Percentiles rank a stretch among this genome's conserved stretches.
phyloP scores from a whole-genome alignment of 2,888 invertebrate genomes.

The Alitta virens region DNA sequence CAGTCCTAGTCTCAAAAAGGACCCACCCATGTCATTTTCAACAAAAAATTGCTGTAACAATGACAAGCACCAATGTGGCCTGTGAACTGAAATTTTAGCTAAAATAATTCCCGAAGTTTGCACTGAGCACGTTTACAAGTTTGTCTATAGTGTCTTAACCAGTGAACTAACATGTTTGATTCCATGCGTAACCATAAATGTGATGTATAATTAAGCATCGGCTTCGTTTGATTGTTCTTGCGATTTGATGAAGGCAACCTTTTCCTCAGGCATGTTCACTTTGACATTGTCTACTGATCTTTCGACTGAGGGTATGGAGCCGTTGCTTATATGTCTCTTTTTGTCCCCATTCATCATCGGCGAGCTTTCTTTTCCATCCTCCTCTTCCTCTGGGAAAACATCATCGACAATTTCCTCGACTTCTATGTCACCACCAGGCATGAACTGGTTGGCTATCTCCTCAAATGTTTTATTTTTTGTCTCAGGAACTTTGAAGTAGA shows the following conservation, averaged over 20 bases:
- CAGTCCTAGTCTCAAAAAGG: too few relatives aligned
- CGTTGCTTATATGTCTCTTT: not conserved
- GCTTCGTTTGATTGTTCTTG: slow-evolving; percentile 14
- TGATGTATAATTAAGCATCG: slow-evolving; percentile 8
- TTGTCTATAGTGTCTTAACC: too few relatives aligned
- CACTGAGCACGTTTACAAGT: too few relatives aligned
- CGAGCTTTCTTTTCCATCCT: not conserved
- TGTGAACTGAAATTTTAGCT: too few relatives aligned
- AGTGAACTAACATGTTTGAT: too few relatives aligned
- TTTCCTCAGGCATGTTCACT: slow-evolving; percentile 18
- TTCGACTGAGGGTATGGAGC: not conserved
- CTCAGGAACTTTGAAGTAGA: slow-evolving; percentile 34
- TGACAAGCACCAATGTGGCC: too few relatives aligned
- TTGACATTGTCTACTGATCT: slow-evolving; percentile 1
- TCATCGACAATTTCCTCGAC: slow-evolving; percentile 27
- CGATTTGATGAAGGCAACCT: slow-evolving; percentile 19
- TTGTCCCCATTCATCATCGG: not conserved
- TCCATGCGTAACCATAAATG: too few relatives aligned
- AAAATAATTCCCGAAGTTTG: too few relatives aligned
- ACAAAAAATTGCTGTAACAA: too few relatives aligned
- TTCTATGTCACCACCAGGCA: slow-evolving; percentile 23
- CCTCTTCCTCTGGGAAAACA: not conserved
- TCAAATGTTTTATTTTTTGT: slow-evolving; percentile 35
- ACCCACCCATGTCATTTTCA: too few relatives aligned
- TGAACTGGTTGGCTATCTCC: slow-evolving; percentile 30